Conservation (phyloP, 2,888 invertebrate species). For the Lycophotia porphyrea region DNA sequence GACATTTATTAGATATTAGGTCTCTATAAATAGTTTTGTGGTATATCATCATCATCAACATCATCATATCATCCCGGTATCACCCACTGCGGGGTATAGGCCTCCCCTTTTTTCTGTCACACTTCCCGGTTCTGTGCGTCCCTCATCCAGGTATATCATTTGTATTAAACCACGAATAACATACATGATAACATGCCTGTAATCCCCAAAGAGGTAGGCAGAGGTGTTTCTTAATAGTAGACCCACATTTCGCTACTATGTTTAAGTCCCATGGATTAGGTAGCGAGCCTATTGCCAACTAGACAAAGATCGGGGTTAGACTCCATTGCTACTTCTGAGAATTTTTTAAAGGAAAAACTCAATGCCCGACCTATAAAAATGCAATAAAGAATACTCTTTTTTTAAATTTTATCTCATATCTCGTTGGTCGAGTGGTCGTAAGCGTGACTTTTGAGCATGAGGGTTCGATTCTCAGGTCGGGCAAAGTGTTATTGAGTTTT, state of each 20-base stretch:
- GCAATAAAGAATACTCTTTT: no score
- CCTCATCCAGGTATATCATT: no score
- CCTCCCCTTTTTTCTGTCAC: no score
- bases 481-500: no score
- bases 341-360: neutral
- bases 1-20: neutral
- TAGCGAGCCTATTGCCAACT: neutral
- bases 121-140: no score
- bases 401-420: no score
- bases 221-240: neutral
- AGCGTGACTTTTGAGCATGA: no score
- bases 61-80: no score
- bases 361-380: neutral
- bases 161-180: neutral
- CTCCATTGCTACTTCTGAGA: neutral
- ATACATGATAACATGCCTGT: neutral
- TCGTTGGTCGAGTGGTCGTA: no score
- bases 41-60: no score
- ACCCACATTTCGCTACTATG: neutral
- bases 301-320: neutral
- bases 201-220: neutral
- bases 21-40: neutral
- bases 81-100: no score
- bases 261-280: neutral
- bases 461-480: no score